Evolutionary conservation across 2,888 invertebrate genomes (phyloP).

Genomic region (Drosophila neutralis): DNA sequence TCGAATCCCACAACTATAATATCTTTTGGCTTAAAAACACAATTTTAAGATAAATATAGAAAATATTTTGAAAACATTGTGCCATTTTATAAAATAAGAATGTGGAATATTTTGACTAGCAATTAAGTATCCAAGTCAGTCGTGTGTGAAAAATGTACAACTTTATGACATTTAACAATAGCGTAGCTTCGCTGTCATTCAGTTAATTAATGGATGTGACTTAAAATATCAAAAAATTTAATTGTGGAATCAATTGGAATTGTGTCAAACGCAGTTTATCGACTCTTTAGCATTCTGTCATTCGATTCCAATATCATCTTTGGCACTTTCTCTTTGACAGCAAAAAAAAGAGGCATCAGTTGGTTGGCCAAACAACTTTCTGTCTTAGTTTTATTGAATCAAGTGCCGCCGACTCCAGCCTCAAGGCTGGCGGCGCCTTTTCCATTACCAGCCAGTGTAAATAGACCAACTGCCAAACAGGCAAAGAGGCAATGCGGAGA

Average conservation of each 20-base stretch:
- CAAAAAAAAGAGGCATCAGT: slow-evolving; percentile 18
- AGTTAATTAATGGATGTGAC: not conserved
- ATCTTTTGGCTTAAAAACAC: not conserved
- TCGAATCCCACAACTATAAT: not conserved
- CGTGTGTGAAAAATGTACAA: not conserved
- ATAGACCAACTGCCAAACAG: slow-evolving; percentile 20
- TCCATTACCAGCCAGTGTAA: slow-evolving; percentile 24
- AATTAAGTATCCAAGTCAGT: not conserved
- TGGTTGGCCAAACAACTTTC: slow-evolving; percentile 56
- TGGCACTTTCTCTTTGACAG: slow-evolving; percentile 22
- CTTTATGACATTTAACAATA: not conserved
- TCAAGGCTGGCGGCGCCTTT: slow-evolving; percentile 20
- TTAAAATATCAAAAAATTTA: not conserved
- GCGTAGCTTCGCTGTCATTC: not conserved
- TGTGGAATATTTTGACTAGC: not conserved
- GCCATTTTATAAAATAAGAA: not conserved
- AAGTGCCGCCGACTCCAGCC: slow-evolving; percentile 45
- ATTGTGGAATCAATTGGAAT: not conserved
- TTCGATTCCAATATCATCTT: not conserved
- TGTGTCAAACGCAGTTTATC: not conserved
- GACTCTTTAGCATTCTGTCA: not conserved
- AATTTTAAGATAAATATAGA: not conserved
- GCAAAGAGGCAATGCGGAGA: slow-evolving; percentile 22
- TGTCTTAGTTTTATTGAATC: slow-evolving; percentile 48
- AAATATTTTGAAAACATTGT: not conserved